phyloP scores from a whole-genome alignment of 2,888 invertebrate species.

The Tetanocera ferruginea region DNA sequence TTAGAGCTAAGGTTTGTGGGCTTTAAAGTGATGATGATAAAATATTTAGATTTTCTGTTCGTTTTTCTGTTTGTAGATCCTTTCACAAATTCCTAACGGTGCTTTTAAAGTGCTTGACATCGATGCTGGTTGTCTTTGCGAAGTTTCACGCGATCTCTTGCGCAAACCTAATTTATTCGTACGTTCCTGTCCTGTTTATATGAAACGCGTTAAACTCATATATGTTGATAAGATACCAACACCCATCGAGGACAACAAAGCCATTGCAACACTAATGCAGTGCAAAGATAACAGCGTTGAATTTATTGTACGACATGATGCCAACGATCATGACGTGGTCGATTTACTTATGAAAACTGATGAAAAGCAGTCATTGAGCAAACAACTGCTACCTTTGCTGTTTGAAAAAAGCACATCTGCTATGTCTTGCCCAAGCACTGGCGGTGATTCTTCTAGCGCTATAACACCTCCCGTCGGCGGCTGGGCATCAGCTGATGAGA shows the following conservation, averaged over 20 bases:
- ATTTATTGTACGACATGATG: slow-evolving; percentile 47
- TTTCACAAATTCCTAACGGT: not conserved
- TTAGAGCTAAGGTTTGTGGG: slow-evolving; percentile 41
- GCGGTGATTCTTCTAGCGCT: not conserved
- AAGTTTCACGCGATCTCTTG: slow-evolving; percentile 33
- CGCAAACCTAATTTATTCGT: slow-evolving; percentile 51
- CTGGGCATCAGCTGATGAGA: slow-evolving; percentile 3
- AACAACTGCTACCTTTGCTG: slow-evolving; percentile 51
- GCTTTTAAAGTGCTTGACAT: slow-evolving; percentile 46
- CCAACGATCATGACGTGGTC: slow-evolving; percentile 32
- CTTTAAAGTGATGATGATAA: not conserved
- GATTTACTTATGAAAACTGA: slow-evolving; percentile 49
- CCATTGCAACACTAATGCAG: slow-evolving; percentile 45
- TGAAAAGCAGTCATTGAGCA: slow-evolving; percentile 51
- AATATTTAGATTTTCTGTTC: not conserved
- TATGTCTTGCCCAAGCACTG: not conserved
- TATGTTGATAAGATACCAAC: slow-evolving; percentile 49
- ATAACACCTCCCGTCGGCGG: not conserved
- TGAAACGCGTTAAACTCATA: slow-evolving; percentile 48
- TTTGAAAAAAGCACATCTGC: slow-evolving; percentile 46
- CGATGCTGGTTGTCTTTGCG: slow-evolving; percentile 47
- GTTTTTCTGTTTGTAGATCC: not conserved
- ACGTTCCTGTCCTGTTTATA: slow-evolving; percentile 50
- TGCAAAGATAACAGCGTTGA: slow-evolving; percentile 46
- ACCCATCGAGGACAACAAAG: slow-evolving; percentile 50